Evolutionary conservation across 2,113 vertebrate species (phyloP).

Genomic region (Onychostruthus taczanowskii): DNA sequence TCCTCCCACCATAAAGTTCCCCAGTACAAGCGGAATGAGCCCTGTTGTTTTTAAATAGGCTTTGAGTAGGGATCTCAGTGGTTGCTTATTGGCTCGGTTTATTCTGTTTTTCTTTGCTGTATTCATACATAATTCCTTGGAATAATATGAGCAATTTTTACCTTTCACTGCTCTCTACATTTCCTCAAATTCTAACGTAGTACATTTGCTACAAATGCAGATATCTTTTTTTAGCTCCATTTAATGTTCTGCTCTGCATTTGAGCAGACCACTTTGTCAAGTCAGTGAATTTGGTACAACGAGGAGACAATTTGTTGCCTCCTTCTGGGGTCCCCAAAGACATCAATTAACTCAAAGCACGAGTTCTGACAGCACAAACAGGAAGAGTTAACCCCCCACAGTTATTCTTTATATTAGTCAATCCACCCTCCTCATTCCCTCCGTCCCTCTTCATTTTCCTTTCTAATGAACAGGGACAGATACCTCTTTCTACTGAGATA

Average conservation of each 20-base stretch:
- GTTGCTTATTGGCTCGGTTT: not conserved
- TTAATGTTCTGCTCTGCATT: slow-evolving; percentile 18
- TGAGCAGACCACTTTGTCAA: slow-evolving; percentile 20
- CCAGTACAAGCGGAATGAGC: not conserved
- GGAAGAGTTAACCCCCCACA: slow-evolving; percentile 70
- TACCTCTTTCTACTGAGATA: slow-evolving; percentile 65
- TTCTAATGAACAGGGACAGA: slow-evolving; percentile 64
- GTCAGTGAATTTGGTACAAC: slow-evolving; percentile 43
- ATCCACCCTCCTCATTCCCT: slow-evolving; percentile 66
- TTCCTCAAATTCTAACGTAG: not conserved
- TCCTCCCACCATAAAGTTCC: not conserved
- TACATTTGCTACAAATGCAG: not conserved
- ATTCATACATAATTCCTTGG: not conserved
- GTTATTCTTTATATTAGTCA: slow-evolving; percentile 71
- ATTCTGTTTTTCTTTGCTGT: not conserved
- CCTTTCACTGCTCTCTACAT: not conserved
- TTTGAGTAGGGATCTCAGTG: not conserved
- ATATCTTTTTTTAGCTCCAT: slow-evolving; percentile 11
- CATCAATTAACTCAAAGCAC: slow-evolving; percentile 71
- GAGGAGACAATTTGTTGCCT: slow-evolving; percentile 63
- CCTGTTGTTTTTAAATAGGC: not conserved
- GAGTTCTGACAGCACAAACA: slow-evolving; percentile 64
- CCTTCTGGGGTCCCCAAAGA: slow-evolving; percentile 68
- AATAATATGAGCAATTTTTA: not conserved
- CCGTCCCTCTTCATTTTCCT: slow-evolving; percentile 63